A percentile compares a stretch with the other conserved stretches of the same genome.
phyloP scores from a whole-genome alignment of 2,797 vertebrate genomes.

The Enoplosus armatus region DNA sequence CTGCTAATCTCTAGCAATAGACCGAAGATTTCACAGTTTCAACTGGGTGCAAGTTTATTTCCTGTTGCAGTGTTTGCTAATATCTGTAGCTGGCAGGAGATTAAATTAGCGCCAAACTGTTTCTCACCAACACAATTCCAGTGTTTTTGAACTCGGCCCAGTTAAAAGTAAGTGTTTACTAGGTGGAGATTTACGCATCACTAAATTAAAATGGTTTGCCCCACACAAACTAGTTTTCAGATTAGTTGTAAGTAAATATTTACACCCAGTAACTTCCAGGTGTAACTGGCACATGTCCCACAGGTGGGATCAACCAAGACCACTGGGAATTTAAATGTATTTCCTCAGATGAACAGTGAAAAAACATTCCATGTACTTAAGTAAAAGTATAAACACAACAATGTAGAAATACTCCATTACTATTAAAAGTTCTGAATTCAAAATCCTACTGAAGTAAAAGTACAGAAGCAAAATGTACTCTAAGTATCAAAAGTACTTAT shows the following conservation, averaged over 20 bases:
- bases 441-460: neutral
- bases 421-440: neutral
- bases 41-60: slow-evolving; percentile 9
- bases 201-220: neutral
- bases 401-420: neutral
- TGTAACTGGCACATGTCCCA: too few species aligned
- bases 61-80: slow-evolving; percentile 24
- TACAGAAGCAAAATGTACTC: too few species aligned
- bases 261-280: neutral
- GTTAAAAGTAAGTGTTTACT: neutral
- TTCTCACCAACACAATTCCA: slow-evolving; percentile 2
- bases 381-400: neutral
- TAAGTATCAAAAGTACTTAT: neutral
- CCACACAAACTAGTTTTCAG: neutral
- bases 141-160: too few species aligned
- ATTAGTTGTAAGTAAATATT: neutral
- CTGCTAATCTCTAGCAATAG: slow-evolving; percentile 9
- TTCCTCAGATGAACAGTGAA: neutral
- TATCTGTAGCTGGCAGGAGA: slow-evolving; percentile 16
- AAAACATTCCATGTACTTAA: neutral
- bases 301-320: too few species aligned
- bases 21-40: slow-evolving; percentile 28
- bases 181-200: neutral
- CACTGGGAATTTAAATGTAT: neutral
- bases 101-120: neutral